Conservation (phyloP, 2,113 vertebrate genomes). For the Meleagris gallopavo region DNA sequence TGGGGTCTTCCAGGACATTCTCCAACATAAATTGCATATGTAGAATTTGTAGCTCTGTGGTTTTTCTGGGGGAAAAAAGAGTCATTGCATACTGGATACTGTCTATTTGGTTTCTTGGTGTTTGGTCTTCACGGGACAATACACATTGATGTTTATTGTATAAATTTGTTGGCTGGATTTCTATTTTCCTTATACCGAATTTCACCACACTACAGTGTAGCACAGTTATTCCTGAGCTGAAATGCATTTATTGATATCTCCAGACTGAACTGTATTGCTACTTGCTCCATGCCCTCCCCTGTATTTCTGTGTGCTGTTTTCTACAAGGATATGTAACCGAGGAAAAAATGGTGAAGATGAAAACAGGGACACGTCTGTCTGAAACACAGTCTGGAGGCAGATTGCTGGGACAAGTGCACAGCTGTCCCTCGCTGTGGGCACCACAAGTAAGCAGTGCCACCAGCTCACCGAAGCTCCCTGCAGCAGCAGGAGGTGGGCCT, state of each 20-base stretch:
- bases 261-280: not conserved
- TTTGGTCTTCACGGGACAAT: not conserved
- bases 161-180: not conserved
- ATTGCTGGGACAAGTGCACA: not conserved
- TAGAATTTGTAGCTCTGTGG: not conserved
- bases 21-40: conserved; percentile 23
- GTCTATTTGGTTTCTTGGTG: not conserved
- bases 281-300: not conserved
- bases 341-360: not conserved
- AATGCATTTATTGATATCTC: not conserved
- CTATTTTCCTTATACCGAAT: not conserved
- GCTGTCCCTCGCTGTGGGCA: not conserved
- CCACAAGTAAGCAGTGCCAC: not conserved
- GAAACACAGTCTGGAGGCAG: not conserved
- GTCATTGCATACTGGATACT: not conserved
- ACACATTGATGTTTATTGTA: not conserved
- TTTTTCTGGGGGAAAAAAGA: not conserved
- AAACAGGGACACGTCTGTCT: rapidly evolving
- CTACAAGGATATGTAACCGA: not conserved
- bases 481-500: not conserved
- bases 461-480: not conserved
- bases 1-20: conserved; percentile 34
- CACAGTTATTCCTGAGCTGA: not conserved
- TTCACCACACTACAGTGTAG: not conserved
- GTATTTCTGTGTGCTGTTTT: not conserved